Percentiles rank a stretch among this genome's conserved stretches.
These are phyloP conservation scores for Mesocentrotus franciscanus DNA, from an alignment of 53 echinoderm and acorn worm genomes.

Conservation along the genomic window DNA sequence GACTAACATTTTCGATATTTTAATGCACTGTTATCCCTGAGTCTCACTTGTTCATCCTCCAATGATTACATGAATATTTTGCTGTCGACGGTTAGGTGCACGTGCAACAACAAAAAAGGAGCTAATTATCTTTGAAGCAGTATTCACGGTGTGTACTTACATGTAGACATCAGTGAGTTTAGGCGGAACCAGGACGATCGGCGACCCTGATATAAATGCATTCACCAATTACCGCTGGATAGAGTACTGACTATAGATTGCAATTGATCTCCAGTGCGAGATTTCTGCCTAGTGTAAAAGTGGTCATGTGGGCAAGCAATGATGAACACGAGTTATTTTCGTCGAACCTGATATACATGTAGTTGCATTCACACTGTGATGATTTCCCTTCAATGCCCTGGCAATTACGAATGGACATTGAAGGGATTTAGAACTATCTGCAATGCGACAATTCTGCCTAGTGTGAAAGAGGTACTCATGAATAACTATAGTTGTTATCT, in stretches of 20 bases:
- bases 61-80: not conserved
- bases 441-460: not conserved
- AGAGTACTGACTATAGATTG: too few relatives aligned
- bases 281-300: too few relatives aligned
- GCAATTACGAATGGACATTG: not conserved
- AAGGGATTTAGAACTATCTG: not conserved
- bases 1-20: not conserved
- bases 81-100: not conserved
- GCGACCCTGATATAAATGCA: not conserved
- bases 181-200: not conserved
- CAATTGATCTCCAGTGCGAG: too few relatives aligned
- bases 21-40: not conserved
- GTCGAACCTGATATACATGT: too few relatives aligned
- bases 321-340: too few relatives aligned
- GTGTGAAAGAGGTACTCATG: not conserved
- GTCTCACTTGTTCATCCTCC: not conserved
- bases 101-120: not conserved
- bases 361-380: not conserved
- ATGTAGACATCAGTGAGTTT: not conserved
- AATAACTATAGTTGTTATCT: not conserved
- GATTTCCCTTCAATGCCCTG: not conserved
- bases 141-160: not conserved
- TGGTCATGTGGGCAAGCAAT: too few relatives aligned
- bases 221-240: too few relatives aligned
- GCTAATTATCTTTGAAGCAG: not conserved